phyloP scores from a whole-genome alignment of 2,797 vertebrate species.

The Taeniopygia guttata region DNA sequence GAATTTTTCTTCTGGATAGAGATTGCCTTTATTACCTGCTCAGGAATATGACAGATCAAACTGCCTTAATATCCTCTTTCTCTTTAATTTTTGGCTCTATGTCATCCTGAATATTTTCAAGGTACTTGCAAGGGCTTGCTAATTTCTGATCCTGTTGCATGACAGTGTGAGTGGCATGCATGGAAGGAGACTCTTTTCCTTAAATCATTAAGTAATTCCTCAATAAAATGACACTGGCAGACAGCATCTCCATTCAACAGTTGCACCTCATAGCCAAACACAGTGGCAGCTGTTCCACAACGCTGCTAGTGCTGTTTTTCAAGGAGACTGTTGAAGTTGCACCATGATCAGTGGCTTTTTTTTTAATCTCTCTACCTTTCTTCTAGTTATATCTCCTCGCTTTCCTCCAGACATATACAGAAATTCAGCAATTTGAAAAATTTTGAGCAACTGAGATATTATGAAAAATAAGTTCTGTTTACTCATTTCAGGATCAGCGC shows the following conservation, averaged over 20 bases:
- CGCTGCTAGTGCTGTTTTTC: background rate
- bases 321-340: background rate
- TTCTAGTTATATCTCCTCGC: background rate
- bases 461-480: background rate
- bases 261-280: background rate
- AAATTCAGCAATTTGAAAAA: background rate
- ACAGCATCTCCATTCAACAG: rapidly evolving
- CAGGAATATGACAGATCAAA: background rate
- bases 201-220: background rate
- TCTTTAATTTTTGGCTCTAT: background rate
- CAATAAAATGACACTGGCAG: background rate
- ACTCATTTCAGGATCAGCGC: background rate
- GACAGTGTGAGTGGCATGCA: background rate
- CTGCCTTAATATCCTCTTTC: background rate
- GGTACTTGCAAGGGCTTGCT: background rate
- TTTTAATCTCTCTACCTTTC: background rate
- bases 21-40: background rate
- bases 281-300: background rate
- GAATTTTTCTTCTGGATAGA: background rate
- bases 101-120: background rate
- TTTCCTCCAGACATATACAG: background rate
- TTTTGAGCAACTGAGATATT: background rate
- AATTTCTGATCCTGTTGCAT: background rate
- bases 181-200: background rate
- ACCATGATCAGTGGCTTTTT: background rate